phyloP scores from a whole-genome alignment of 2,797 vertebrate genomes.

The Agapornis canus region DNA sequence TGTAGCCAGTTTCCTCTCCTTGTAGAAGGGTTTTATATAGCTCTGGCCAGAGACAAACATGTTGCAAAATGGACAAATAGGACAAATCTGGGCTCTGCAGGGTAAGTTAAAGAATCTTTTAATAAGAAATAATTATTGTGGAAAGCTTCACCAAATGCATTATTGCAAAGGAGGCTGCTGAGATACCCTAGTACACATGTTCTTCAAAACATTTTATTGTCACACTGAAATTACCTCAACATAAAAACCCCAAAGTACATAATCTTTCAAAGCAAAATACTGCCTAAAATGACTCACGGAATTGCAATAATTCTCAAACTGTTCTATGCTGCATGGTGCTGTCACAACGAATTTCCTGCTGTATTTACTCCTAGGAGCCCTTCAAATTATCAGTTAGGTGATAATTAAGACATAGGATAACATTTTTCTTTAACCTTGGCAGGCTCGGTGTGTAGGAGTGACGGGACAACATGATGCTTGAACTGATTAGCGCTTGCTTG shows the following conservation, averaged over 20 bases:
- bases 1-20: not conserved
- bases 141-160: not conserved
- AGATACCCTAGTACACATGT: not conserved
- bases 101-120: not conserved
- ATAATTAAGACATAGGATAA: not conserved
- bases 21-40: not conserved
- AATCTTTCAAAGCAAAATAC: not conserved
- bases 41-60: not conserved
- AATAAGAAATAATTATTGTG: not conserved
- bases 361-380: not conserved
- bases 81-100: not conserved
- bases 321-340: not conserved
- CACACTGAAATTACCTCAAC: not conserved
- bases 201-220: not conserved
- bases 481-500: not conserved
- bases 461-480: not conserved
- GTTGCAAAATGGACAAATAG: not conserved
- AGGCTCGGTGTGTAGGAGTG: not conserved
- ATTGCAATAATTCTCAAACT: not conserved
- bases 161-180: not conserved
- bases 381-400: not conserved
- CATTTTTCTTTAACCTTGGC: not conserved
- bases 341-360: not conserved
- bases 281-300: not conserved
- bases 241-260: rapidly evolving